Percentiles rank a stretch among this genome's conserved stretches.
phyloP scores from a whole-genome alignment of 2,888 invertebrate species.

The Eueremaeus valkanovi region DNA sequence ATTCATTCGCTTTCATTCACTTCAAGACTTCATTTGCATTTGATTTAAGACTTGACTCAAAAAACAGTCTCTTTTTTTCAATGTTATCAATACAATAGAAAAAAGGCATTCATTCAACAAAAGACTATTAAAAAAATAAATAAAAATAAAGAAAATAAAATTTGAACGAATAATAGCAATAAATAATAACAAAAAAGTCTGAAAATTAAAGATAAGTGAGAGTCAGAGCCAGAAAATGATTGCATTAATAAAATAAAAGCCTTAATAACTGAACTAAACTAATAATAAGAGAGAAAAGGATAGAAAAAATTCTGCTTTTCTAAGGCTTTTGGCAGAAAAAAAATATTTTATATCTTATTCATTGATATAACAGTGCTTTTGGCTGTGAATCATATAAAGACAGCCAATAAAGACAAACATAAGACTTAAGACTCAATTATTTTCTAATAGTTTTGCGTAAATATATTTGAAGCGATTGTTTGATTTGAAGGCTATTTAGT shows the following conservation, averaged over 20 bases:
- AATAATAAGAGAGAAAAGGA: background rate
- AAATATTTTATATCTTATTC: background rate
- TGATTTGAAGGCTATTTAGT: background rate
- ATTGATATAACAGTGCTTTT: background rate
- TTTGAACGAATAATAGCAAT: background rate
- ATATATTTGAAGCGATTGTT: background rate
- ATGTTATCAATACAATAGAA: too few relatives aligned
- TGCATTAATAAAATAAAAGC: background rate
- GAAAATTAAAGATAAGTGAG: slow-evolving; percentile 5
- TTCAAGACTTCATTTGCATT: too few relatives aligned
- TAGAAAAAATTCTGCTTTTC: background rate
- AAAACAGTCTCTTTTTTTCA: too few relatives aligned
- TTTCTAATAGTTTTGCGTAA: too few relatives aligned
- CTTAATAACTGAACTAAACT: background rate
- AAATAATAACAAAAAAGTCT: background rate
- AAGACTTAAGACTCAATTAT: too few relatives aligned
- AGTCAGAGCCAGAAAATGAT: background rate
- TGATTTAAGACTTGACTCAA: too few relatives aligned
- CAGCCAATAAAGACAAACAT: too few relatives aligned
- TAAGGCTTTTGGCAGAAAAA: background rate
- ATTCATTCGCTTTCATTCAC: too few relatives aligned
- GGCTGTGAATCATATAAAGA: too few relatives aligned
- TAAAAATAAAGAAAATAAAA: background rate
- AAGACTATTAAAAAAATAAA: background rate
- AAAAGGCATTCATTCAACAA: background rate